Evolutionary conservation across 2,797 vertebrate genomes (phyloP).

Genomic region (Cossypha heuglini): DNA sequence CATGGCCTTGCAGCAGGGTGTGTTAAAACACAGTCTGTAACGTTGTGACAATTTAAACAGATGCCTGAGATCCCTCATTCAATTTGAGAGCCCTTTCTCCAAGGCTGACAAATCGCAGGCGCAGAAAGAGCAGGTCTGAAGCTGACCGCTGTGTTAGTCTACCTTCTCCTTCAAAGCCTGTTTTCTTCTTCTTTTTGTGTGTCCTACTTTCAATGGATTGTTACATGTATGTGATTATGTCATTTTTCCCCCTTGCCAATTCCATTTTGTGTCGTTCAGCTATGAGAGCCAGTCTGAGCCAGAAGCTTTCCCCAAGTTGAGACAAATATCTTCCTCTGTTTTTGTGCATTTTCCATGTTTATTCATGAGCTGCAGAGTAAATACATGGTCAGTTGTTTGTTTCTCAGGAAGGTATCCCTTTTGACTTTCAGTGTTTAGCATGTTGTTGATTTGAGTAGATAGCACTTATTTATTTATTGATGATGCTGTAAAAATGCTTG

Average conservation of each 20-base stretch:
- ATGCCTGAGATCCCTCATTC: neutral
- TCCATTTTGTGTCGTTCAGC: slow-evolving; percentile 69
- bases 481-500: slow-evolving; percentile 59
- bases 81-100: neutral
- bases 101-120: neutral
- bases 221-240: slow-evolving; percentile 69
- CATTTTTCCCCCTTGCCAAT: slow-evolving; percentile 70
- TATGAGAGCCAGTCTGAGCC: slow-evolving; percentile 61
- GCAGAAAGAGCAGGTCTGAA: slow-evolving; percentile 4
- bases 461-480: slow-evolving; percentile 57
- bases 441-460: slow-evolving; percentile 53
- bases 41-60: neutral
- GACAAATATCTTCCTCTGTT: slow-evolving; percentile 62
- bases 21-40: neutral
- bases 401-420: slow-evolving; percentile 70
- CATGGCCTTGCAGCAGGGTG: neutral
- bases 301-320: slow-evolving; percentile 61
- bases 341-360: slow-evolving; percentile 51
- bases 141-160: slow-evolving; percentile 47
- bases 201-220: slow-evolving; percentile 72
- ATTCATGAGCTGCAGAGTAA: slow-evolving; percentile 71
- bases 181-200: slow-evolving; percentile 64
- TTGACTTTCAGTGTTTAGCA: slow-evolving; percentile 62
- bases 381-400: slow-evolving; percentile 70
- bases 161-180: slow-evolving; percentile 64